Base-by-base conservation (phyloP, 1,140 invertebrate species). In the Eufriesea mexicana region DNA sequence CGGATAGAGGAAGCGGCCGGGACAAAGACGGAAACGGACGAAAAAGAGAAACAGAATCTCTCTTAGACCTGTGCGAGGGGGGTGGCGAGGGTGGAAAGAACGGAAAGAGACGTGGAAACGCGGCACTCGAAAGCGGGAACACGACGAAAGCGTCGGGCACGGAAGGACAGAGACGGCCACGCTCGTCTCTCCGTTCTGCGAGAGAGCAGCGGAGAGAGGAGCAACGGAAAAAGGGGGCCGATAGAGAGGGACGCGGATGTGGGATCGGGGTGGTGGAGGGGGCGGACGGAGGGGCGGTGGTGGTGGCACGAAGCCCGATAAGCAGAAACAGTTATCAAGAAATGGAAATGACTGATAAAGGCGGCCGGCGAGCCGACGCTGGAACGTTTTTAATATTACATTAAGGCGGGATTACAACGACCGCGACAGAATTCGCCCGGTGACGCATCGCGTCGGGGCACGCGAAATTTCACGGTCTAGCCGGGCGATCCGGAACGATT, bases 311-410 rank as follows among this genome's bases (percentile, higher is more conserved):
- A 79, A 71, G 59, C 89, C 84, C 90, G 93, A 94, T 94, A 94
- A 94, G 93, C 93, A 93, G 90, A 92, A 94, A 94, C 92, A 92
- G 93, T 94, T 94, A 94, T 94, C 93, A 93, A 94, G 93, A 94
- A 94, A 94, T 94, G 93, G 93, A 94, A 94, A 94, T 94, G 92
- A 93, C 92, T 94, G 94, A 94, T 94, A 94, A 94, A 92, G 62
- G 62, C 64, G 14, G 81, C 71, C 84, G 81, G 78, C 70, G 64
- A 79, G 66, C 12, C 84, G 68, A 49, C 74, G 87, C 71, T 75
- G 76, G 78, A 79, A 77, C 84, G 79, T 88, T 89, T 89, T 89
- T 88, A 89, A 89, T 86, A 88, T 89, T 86, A 74, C 79, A 75
- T 86, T 84, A 77, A 88, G 73, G 45, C 86, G 79, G 57, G 78